phyloP scores from a whole-genome alignment of 2,888 invertebrate species.

The Drosophila nigricruria region DNA sequence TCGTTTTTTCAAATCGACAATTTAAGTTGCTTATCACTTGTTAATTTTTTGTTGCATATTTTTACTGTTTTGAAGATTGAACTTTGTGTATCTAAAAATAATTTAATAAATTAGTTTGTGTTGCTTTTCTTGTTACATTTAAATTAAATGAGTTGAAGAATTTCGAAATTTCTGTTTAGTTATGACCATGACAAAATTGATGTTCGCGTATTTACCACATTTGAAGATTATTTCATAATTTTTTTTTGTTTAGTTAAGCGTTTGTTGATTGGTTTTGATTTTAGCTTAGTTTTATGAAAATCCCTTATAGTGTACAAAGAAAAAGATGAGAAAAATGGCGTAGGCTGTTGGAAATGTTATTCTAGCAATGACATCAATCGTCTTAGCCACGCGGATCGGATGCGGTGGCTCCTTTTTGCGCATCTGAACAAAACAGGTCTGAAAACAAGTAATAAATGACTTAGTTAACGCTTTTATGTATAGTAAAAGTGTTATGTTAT shows the following conservation, averaged over 20 bases:
- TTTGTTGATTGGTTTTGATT: constrained; percentile 58
- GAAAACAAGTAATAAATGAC: constrained; percentile 83
- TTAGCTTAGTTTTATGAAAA: constrained; percentile 86
- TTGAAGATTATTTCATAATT: constrained; percentile 27
- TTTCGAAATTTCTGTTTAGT: constrained; percentile 40
- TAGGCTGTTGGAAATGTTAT: constrained; percentile 97
- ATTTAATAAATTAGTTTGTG: constrained; percentile 77
- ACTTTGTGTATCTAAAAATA: constrained; percentile 30
- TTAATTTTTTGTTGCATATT: neutral
- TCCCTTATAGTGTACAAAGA: constrained; percentile 97
- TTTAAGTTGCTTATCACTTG: constrained; percentile 58
- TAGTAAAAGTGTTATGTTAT: neutral
- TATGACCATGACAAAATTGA: constrained; percentile 22
- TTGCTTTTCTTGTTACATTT: constrained; percentile 73
- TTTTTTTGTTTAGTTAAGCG: constrained; percentile 42
- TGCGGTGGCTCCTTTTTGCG: constrained; percentile 96
- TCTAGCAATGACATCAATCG: constrained; percentile 96
- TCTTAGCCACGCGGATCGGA: constrained; percentile 96
- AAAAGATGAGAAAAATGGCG: constrained; percentile 96
- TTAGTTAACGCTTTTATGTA: neutral
- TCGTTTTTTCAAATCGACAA: constrained; percentile 21
- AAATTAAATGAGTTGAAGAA: constrained; percentile 58
- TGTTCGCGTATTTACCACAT: constrained; percentile 13
- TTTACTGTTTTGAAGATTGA: constrained; percentile 31
- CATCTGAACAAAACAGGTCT: constrained; percentile 94